Conservation (phyloP, 2,888 invertebrate species). For the Epirrhoe tristata region DNA sequence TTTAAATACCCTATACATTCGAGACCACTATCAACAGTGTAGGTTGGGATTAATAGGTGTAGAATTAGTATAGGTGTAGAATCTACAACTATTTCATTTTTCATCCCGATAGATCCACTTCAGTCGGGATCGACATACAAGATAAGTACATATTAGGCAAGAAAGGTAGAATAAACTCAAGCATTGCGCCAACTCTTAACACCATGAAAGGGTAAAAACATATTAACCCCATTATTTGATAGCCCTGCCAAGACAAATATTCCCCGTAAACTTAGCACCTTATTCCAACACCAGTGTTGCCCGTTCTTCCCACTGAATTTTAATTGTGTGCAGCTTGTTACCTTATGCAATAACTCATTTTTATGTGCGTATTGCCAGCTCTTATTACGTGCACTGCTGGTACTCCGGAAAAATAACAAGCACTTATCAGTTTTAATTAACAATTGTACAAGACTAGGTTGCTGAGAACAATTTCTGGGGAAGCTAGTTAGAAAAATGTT, state of each 20-base stretch:
- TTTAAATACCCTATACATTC: no score
- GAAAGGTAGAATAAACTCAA: background rate
- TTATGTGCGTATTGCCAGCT: constrained; percentile 36
- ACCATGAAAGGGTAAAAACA: background rate
- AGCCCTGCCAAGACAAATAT: constrained; percentile 40
- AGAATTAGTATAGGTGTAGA: no score
- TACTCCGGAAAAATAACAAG: constrained; percentile 23
- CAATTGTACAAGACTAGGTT: constrained; percentile 16
- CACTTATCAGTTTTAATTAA: constrained; percentile 30
- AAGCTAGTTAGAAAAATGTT: constrained; percentile 11
- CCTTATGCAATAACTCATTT: constrained; percentile 33
- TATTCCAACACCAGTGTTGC: constrained; percentile 52
- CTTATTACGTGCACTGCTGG: constrained; percentile 31
- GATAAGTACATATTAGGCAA: no score
- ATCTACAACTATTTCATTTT: no score
- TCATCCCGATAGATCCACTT: no score
- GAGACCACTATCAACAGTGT: no score
- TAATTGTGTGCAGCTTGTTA: constrained; percentile 40
- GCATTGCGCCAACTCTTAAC: background rate
- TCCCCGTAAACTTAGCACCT: constrained; percentile 58
- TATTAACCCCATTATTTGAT: background rate
- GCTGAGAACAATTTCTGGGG: constrained; percentile 16
- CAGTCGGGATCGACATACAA: no score
- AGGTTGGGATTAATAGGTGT: no score
- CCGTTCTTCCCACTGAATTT: constrained; percentile 33